phyloP scores from a whole-genome alignment of 2,113 vertebrate species.

The Phoxinus phoxinus region DNA sequence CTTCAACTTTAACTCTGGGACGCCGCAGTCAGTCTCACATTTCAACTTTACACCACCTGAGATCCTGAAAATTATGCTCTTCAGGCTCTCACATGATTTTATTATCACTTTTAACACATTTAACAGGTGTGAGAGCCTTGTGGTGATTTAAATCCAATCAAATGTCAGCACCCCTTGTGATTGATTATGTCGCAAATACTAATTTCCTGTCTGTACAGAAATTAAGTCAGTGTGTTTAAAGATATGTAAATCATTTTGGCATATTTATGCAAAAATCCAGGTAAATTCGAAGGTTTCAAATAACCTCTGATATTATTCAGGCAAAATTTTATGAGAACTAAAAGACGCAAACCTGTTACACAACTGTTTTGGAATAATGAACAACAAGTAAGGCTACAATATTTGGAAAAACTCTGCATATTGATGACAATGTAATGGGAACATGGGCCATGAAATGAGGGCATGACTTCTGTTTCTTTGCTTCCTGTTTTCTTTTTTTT shows the following conservation, averaged over 20 bases:
- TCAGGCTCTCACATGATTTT: slow-evolving; percentile 15
- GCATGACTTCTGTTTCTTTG: not conserved
- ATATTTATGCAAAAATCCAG: not conserved
- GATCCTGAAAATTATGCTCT: slow-evolving; percentile 14
- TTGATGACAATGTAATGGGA: not conserved
- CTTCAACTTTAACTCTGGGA: slow-evolving; percentile 6
- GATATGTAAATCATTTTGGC: not conserved
- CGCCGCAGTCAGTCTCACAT: not conserved
- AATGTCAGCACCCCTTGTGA: not conserved
- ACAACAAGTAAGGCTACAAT: not conserved
- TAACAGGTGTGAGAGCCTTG: slow-evolving; percentile 23
- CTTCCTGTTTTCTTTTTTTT: not conserved
- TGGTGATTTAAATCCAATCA: not conserved
- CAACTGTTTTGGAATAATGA: not conserved
- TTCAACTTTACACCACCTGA: slow-evolving; percentile 22
- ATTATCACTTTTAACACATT: slow-evolving; percentile 28
- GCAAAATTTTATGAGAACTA: not conserved
- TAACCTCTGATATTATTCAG: not conserved
- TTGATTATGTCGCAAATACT: slow-evolving; percentile 11
- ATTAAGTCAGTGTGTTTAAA: not conserved
- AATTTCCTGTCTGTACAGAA: not conserved
- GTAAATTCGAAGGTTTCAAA: not conserved
- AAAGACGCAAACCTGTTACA: not conserved
- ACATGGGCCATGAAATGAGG: slow-evolving; percentile 19
- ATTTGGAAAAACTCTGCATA: not conserved